phyloP scores from a whole-genome alignment of 2,113 vertebrate genomes.

The Leucoraja erinaceus region DNA sequence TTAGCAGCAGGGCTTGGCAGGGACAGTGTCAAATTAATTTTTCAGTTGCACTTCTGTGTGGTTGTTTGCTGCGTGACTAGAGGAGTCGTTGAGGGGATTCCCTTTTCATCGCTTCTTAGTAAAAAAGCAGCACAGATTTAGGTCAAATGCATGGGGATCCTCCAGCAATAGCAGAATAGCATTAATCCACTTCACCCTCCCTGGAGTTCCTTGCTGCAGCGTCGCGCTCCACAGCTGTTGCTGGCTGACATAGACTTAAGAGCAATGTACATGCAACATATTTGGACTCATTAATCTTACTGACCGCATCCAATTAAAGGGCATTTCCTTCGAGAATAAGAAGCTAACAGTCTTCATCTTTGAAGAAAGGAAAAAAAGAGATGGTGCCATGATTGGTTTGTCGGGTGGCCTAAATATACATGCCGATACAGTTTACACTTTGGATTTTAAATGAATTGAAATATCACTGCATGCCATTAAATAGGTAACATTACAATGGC shows the following conservation, averaged over 20 bases:
- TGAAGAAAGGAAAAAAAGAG: neutral
- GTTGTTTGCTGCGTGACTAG: neutral
- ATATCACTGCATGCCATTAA: neutral
- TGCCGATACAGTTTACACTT: neutral
- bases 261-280: neutral
- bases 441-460: neutral
- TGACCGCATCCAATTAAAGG: neutral
- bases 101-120: neutral
- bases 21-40: slow-evolving; percentile 21
- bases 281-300: neutral
- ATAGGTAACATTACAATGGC: no score
- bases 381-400: neutral
- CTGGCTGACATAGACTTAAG: neutral
- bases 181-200: neutral
- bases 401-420: neutral
- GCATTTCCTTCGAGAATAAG: neutral
- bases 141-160: neutral
- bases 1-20: slow-evolving; percentile 8
- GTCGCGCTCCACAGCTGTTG: neutral
- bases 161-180: neutral
- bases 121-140: neutral
- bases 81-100: neutral
- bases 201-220: neutral
- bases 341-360: neutral
- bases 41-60: neutral